Evolutionary conservation across 2,797 vertebrate genomes (phyloP), one percentile per base, ranked within the genome.

Genomic region (Amblyraja radiata): DNA sequence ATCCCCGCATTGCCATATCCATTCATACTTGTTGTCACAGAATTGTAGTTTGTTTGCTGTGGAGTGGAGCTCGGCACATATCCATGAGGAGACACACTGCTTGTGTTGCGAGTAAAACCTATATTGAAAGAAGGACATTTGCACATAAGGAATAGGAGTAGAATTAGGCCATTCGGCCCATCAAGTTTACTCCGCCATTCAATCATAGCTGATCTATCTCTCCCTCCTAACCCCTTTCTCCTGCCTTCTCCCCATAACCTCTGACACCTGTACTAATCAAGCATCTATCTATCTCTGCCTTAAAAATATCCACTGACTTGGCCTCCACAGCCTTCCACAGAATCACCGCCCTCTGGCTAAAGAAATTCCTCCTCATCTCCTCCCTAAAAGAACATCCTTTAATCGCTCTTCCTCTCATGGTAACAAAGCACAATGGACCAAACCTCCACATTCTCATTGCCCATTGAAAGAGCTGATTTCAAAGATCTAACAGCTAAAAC

Each of bases 61-160:
- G 98, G 98, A 77, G 98, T 99, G 96, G 98, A 97, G 97, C 98
- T 99, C 95, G 98, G 98, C 95, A 98, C 98, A 71, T 99, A 99
- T 95, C 98, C 98, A 7, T 98, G 98, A 93, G 98, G 98, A 46
- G 98, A 99, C 93, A 99, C 98, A 8, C 98, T 99, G 98, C 98
- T 99, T 93, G 98, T 98, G 95, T 97, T 99, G 96, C 98, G 97
- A 96, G 97, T 98, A 96, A 98, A 99, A 97, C 98, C 98, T 99
- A 95, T 5, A 83, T 68, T 32, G 46, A 61, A 63, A 23, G n/a
- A 93, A 28, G 90, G 46, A 92, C 39, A 74, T 74, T 74, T 28
- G 68, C 54, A 46, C 63, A 88, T 46, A 46, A 46, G 46, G 46
- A 46, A 46, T 3, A 46, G 46, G 46, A 46, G 46, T 46, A 4